Evolutionary conservation across 1,140 invertebrate species (phyloP).

Genomic region (Bradysia coprophila): DNA sequence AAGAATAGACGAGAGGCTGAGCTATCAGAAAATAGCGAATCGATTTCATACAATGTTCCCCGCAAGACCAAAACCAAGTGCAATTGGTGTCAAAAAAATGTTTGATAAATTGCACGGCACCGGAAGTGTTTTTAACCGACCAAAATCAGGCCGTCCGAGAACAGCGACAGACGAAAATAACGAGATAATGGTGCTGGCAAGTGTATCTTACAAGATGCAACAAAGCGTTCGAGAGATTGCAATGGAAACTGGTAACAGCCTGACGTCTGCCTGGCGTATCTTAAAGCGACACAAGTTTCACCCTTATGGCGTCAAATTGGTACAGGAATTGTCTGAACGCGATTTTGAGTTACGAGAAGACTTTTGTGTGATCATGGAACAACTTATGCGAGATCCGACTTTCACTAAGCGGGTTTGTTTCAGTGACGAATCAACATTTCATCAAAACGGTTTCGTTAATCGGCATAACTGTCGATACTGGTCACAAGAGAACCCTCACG

Average conservation of each 20-base stretch:
- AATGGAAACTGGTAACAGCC: conserved; percentile 3
- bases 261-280: background rate
- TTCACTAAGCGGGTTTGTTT: conserved; percentile 12
- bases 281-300: too few species aligned
- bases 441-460: conserved; percentile 4
- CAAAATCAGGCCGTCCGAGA: background rate
- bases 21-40: too few species aligned
- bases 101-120: background rate
- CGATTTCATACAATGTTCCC: too few species aligned
- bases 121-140: background rate
- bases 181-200: background rate
- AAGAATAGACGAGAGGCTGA: too few species aligned
- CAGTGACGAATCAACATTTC: conserved; percentile 12
- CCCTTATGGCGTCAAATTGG: background rate
- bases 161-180: too few species aligned
- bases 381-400: conserved; percentile 5
- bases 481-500: conserved; percentile 11
- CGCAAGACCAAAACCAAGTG: background rate
- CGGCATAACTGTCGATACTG: conserved; percentile 12
- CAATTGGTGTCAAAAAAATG: background rate
- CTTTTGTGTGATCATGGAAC: background rate
- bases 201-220: background rate
- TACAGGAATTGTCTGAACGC: background rate
- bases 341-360: background rate
- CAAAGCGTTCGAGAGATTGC: background rate